These are phyloP conservation scores for Ailurus styani DNA, from an alignment of 2,113 vertebrate species.

Conservation along the genomic window DNA sequence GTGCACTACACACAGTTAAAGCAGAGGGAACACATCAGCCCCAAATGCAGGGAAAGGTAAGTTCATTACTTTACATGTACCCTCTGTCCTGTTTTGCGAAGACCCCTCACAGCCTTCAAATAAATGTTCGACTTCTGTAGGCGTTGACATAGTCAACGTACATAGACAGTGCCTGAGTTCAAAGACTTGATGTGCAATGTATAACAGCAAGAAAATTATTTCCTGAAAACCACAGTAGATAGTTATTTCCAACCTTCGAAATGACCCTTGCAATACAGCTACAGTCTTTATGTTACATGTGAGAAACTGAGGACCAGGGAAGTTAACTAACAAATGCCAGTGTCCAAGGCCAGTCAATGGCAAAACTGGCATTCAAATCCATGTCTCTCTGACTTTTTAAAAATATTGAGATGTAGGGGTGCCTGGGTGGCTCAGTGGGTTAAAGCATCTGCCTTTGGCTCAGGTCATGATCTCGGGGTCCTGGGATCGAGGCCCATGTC, in stretches of 20 bases:
- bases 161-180: not conserved
- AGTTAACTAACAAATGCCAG: not conserved
- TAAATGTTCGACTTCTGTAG: not conserved
- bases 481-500: too few species aligned
- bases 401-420: too few species aligned
- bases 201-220: not conserved
- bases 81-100: not conserved
- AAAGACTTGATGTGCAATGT: not conserved
- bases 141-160: not conserved
- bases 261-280: not conserved
- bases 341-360: not conserved
- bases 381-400: not conserved
- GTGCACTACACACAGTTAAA: constrained; percentile 87
- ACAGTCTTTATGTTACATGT: not conserved
- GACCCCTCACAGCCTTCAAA: accelerated
- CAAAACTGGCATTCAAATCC: not conserved
- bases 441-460: too few species aligned
- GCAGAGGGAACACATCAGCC: constrained; percentile 10
- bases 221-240: not conserved
- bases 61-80: not conserved
- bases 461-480: too few species aligned
- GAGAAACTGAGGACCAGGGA: not conserved
- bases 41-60: constrained; percentile 16
- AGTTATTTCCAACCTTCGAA: not conserved
- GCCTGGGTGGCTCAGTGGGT: too few species aligned